Evolutionary conservation across 2,797 vertebrate genomes (phyloP), one percentile per base, ranked within the genome.

Genomic region (Hydrolagus colliei): DNA sequence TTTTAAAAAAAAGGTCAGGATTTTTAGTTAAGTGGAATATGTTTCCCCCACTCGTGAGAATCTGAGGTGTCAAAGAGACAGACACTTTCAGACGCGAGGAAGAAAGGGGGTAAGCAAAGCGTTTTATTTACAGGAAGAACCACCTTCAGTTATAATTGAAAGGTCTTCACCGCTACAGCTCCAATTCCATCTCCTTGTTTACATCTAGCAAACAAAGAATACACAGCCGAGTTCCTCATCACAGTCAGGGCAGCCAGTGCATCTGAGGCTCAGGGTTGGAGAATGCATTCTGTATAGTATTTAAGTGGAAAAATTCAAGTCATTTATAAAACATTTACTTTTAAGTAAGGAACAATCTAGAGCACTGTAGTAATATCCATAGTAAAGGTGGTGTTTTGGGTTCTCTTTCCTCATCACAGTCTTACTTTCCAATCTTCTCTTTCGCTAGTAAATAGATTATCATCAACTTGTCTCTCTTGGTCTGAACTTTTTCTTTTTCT

Each of bases 101-200:
- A 84, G 79, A 68, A 82, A 82, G 79, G 62, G 32, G 65, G 79
- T 52, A 84, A 71, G 27, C 65, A 68, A 84, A 84, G 65, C 79
- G 8, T 84, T 84, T 68, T 84, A 84, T 84, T 84, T 84, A 68
- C 79, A 84, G 79, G 79, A 84, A 84, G 79, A 65, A 20, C 79
- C 18, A 11, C 22, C 32, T 80, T 67, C 79, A 71, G 65, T 84
- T 84, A 84, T 84, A 71, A 84, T 35, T 71, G 79, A 71, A 68
- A 84, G 79, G 32, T 84, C 79, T 11, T 10, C 32, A 84, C 79
- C 6, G 65, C 32, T 10, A 18, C 13, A 41, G 79, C 27, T 20
- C 65, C 68, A 35, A 65, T 22, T 82, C 79, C 67, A 52, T 71
- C 79, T 35, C 18, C 65, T 65, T 84, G 65, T 84, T 84, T 67